phyloP scores from a whole-genome alignment of 2,888 invertebrate species.

The Acleris holmiana region DNA sequence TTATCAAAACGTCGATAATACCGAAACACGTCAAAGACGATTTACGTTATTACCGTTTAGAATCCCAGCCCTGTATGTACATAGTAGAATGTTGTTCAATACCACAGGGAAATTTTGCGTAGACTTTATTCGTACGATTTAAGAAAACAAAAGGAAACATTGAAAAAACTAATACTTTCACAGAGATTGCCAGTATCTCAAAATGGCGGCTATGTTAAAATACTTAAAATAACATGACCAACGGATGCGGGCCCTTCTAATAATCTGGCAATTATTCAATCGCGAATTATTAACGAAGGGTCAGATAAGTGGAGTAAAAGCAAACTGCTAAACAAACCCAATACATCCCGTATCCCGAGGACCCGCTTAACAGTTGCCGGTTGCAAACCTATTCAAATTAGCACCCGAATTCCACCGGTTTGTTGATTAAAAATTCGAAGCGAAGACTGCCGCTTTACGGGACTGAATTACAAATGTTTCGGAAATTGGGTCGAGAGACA shows the following conservation, averaged over 20 bases:
- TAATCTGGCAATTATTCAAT: slow-evolving; percentile 34
- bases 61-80: no score
- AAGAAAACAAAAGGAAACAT: no score
- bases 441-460: slow-evolving; percentile 40
- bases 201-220: slow-evolving; percentile 8
- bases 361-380: slow-evolving; percentile 1
- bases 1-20: no score
- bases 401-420: slow-evolving; percentile 52
- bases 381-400: slow-evolving; percentile 63
- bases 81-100: not conserved
- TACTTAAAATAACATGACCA: slow-evolving; percentile 15
- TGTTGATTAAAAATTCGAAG: slow-evolving; percentile 73
- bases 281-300: slow-evolving; percentile 37
- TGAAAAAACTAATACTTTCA: no score
- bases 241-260: slow-evolving; percentile 32
- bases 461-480: slow-evolving; percentile 54
- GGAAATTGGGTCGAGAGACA: slow-evolving; percentile 48
- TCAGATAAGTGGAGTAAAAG: slow-evolving; percentile 30
- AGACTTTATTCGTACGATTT: not conserved
- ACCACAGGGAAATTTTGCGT: not conserved
- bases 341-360: slow-evolving; percentile 14
- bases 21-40: no score
- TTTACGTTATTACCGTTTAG: no score
- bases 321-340: slow-evolving; percentile 30
- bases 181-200: no score